Percentiles rank a stretch among this genome's conserved stretches.
phyloP scores from a whole-genome alignment of 1,140 invertebrate species.

The Ips typographus region DNA sequence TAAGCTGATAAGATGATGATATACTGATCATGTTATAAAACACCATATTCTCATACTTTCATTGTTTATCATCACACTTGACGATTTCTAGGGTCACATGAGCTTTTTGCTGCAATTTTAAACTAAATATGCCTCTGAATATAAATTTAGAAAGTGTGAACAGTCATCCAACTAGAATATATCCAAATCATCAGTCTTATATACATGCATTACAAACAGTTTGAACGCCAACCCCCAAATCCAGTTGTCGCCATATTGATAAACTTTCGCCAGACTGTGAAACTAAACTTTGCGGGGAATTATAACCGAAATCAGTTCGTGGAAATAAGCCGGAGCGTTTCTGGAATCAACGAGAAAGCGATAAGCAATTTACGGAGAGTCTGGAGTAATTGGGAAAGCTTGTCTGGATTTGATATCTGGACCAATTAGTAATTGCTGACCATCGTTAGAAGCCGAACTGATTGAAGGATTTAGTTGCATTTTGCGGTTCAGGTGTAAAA shows the following conservation, averaged over 20 bases:
- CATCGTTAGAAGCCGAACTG: background rate
- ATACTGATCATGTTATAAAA: too few relatives aligned
- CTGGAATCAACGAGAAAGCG: conserved; percentile 5
- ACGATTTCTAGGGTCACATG: too few relatives aligned
- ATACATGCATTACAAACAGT: background rate
- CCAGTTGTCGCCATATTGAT: conserved; percentile 21
- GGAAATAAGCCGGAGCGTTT: conserved; percentile 19
- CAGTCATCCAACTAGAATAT: too few relatives aligned
- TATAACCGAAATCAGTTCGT: conserved; percentile 12
- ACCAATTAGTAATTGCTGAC: conserved; percentile 6
- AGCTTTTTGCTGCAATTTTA: too few relatives aligned
- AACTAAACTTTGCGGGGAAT: conserved; percentile 15
- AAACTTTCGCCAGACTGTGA: conserved; percentile 13
- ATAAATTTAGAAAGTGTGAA: background rate
- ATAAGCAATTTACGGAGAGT: conserved; percentile 21
- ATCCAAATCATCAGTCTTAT: too few relatives aligned
- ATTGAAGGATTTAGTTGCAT: too few relatives aligned
- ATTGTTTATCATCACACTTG: too few relatives aligned
- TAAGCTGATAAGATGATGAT: too few relatives aligned
- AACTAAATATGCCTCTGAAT: too few relatives aligned
- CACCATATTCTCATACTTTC: too few relatives aligned
- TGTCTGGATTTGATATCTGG: conserved; percentile 9
- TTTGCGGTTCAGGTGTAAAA: too few relatives aligned
- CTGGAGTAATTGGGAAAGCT: conserved; percentile 7
- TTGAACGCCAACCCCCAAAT: background rate